These are phyloP conservation scores for Augochlora pura DNA, from an alignment of 1,140 invertebrate species.

Conservation along the genomic window DNA sequence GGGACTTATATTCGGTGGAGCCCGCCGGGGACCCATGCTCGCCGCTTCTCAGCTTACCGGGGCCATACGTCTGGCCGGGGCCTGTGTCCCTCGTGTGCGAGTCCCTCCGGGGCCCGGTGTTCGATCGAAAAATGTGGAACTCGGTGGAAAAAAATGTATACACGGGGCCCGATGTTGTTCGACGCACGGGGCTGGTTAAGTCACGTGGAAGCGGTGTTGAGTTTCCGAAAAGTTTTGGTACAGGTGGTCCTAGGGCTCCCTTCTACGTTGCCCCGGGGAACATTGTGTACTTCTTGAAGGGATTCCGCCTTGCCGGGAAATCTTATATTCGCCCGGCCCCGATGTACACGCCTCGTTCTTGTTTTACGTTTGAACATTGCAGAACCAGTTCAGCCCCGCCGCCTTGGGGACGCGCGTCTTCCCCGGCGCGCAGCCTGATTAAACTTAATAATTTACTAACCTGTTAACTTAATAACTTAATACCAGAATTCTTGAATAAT, in stretches of 20 bases:
- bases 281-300: neutral
- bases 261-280: neutral
- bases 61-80: conserved; percentile 37
- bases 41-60: conserved; percentile 54
- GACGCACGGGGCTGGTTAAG: conserved; percentile 15
- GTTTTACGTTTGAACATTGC: too few relatives aligned
- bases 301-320: neutral
- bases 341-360: neutral
- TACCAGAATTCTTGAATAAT: too few relatives aligned
- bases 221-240: conserved; percentile 55
- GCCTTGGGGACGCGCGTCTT: too few relatives aligned
- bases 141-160: conserved; percentile 45
- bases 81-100: conserved; percentile 3
- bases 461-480: too few relatives aligned
- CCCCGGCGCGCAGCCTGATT: too few relatives aligned
- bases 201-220: conserved; percentile 48
- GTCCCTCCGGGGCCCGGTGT: conserved; percentile 13
- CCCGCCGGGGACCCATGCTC: conserved; percentile 18
- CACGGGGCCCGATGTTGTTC: neutral
- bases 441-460: too few relatives aligned
- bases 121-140: conserved; percentile 36
- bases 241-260: conserved; percentile 34
- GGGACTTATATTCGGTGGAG: conserved; percentile 38
- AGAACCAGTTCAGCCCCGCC: too few relatives aligned
- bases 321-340: neutral